Conservation (phyloP, 2,113 vertebrate species). For the Crocuta crocuta region DNA sequence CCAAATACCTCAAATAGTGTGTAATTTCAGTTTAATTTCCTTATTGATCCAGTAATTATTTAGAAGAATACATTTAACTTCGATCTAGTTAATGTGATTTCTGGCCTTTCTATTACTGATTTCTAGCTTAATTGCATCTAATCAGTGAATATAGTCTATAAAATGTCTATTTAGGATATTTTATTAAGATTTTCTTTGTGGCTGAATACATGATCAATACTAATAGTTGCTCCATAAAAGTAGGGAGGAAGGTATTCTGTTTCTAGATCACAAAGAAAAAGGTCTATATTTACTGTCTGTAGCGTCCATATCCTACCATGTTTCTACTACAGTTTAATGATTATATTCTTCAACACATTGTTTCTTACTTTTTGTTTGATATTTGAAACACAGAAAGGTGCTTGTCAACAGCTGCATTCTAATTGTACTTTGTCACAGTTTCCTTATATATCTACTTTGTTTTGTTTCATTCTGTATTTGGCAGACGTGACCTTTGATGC, state of each 20-base stretch:
- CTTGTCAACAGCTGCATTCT: background rate
- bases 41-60: constrained; percentile 63
- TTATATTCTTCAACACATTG: constrained; percentile 1
- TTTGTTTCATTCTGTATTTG: background rate
- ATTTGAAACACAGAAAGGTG: constrained; percentile 34
- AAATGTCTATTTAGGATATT: constrained; percentile 51
- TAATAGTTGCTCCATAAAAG: background rate
- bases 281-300: background rate
- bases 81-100: constrained; percentile 25
- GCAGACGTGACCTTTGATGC: background rate
- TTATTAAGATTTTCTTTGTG: constrained; percentile 41
- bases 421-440: background rate
- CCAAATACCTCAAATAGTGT: background rate
- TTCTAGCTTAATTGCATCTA: constrained; percentile 29
- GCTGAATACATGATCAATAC: background rate
- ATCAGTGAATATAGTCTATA: background rate
- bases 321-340: constrained; percentile 6
- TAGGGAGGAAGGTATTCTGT: background rate
- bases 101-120: constrained; percentile 21
- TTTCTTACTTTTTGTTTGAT: constrained; percentile 20
- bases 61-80: constrained; percentile 38
- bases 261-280: constrained; percentile 28
- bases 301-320: background rate
- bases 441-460: background rate
- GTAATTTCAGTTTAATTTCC: constrained; percentile 59